phyloP scores from a whole-genome alignment of 53 echinoderm and acorn worm species.

The Echinometra lucunter region DNA sequence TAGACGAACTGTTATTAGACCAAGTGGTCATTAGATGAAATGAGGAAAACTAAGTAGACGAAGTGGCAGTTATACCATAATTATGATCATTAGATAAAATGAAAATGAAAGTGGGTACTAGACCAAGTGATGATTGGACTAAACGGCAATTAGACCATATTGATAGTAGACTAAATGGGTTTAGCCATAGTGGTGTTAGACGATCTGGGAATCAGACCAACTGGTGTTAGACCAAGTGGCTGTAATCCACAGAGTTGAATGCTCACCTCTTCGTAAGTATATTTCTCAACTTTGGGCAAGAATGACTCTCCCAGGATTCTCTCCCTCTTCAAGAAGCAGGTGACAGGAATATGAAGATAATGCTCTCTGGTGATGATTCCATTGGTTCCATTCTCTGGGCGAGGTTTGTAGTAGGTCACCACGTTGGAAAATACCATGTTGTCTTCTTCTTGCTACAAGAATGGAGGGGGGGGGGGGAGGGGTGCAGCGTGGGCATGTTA shows the following conservation, averaged over 20 bases:
- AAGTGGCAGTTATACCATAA: too few species aligned
- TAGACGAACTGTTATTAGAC: too few species aligned
- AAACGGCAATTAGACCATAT: too few species aligned
- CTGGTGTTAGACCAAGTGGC: too few species aligned
- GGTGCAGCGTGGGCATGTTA: not conserved
- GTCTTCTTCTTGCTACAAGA: not conserved
- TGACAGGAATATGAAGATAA: slow-evolving; percentile 35
- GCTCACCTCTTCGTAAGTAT: not conserved
- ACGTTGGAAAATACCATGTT: slow-evolving; percentile 28
- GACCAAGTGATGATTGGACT: too few species aligned
- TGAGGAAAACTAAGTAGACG: too few species aligned
- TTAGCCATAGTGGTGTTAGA: too few species aligned
- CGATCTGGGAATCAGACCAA: too few species aligned
- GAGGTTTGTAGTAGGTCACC: slow-evolving; percentile 43
- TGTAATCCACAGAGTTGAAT: not conserved
- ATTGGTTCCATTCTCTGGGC: slow-evolving; percentile 52
- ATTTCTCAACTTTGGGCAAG: not conserved
- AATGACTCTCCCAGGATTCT: not conserved
- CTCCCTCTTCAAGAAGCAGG: slow-evolving; percentile 2
- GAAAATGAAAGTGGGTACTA: too few species aligned
- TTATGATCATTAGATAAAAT: too few species aligned
- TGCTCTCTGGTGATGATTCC: slow-evolving; percentile 37
- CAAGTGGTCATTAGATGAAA: too few species aligned
- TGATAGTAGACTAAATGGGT: too few species aligned
- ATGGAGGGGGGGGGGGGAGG: not conserved